A percentile compares a stretch with the other conserved stretches of the same genome.
Conservation (phyloP, 2,888 invertebrate species). For the Drosophila nigritarsus region DNA sequence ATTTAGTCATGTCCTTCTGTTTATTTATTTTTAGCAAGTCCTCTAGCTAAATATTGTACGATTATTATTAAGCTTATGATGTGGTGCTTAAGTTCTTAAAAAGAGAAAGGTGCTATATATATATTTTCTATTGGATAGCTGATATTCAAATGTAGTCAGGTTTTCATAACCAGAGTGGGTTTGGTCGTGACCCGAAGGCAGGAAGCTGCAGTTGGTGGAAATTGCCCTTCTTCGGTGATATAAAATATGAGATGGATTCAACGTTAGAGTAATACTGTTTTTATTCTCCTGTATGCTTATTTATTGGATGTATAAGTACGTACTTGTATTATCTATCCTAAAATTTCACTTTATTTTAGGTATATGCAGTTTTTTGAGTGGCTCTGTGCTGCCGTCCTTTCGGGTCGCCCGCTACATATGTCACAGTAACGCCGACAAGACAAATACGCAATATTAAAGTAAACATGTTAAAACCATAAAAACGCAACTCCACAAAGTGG, state of each 20-base stretch:
- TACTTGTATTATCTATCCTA: neutral
- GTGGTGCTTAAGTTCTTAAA: neutral
- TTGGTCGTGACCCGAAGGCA: neutral
- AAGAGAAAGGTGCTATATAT: neutral
- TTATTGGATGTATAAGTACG: neutral
- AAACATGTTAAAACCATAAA: slow-evolving; percentile 81
- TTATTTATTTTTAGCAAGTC: neutral
- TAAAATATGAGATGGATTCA: neutral
- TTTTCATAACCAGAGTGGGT: neutral
- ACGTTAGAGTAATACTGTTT: neutral
- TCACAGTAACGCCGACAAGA: slow-evolving; percentile 74
- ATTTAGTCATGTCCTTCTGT: neutral
- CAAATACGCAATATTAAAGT: slow-evolving; percentile 80
- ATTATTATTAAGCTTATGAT: neutral
- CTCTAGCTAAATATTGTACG: neutral
- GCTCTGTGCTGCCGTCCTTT: slow-evolving; percentile 11
- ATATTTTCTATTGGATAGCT: neutral
- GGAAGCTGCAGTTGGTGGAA: neutral
- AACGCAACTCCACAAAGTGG: slow-evolving; percentile 67
- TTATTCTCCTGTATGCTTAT: neutral
- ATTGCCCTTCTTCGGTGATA: neutral
- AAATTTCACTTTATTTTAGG: slow-evolving; percentile 1
- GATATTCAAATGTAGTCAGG: neutral
- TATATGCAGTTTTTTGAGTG: slow-evolving; percentile 8
- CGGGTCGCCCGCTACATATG: slow-evolving; percentile 56